Evolutionary conservation across 1,140 invertebrate species (phyloP).

Genomic region (Palaemon carinicauda): DNA sequence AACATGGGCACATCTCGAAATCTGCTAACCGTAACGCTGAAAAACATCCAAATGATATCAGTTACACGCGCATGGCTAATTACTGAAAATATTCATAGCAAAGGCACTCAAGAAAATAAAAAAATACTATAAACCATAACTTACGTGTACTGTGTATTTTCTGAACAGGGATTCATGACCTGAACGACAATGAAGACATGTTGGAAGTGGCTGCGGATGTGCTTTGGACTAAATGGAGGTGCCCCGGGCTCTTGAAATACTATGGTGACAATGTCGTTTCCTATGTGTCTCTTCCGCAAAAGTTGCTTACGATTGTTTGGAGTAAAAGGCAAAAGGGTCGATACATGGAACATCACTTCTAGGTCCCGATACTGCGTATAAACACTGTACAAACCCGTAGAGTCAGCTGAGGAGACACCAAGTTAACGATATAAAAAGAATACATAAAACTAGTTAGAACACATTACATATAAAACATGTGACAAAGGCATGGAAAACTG

Average conservation of each 20-base stretch:
- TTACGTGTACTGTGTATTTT: constrained; percentile 84
- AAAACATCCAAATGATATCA: constrained; percentile 44
- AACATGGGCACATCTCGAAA: constrained; percentile 96
- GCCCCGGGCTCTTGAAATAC: constrained; percentile 94
- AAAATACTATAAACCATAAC: constrained; percentile 20
- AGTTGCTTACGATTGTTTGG: constrained; percentile 82
- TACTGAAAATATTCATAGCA: not conserved
- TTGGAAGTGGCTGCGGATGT: constrained; percentile 95
- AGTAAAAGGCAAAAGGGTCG: constrained; percentile 90
- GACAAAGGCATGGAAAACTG: too few relatives aligned
- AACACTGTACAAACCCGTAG: constrained; percentile 86
- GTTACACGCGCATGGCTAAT: not conserved
- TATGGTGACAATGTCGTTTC: constrained; percentile 95
- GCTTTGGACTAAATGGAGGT: constrained; percentile 88
- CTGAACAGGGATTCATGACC: constrained; percentile 89
- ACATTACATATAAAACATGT: too few relatives aligned
- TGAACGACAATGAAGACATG: constrained; percentile 96
- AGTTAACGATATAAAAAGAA: too few relatives aligned
- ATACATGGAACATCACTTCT: constrained; percentile 95
- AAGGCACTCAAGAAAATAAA: not conserved
- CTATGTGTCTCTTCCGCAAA: constrained; percentile 89
- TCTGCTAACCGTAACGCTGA: constrained; percentile 86
- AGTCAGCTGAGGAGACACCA: constrained; percentile 72
- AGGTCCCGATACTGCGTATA: constrained; percentile 84
- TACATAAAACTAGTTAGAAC: too few relatives aligned